Percentiles rank a stretch among this genome's conserved stretches.
phyloP scores from a whole-genome alignment of 92 coral and sea anemone species.

The Montipora capitata region DNA sequence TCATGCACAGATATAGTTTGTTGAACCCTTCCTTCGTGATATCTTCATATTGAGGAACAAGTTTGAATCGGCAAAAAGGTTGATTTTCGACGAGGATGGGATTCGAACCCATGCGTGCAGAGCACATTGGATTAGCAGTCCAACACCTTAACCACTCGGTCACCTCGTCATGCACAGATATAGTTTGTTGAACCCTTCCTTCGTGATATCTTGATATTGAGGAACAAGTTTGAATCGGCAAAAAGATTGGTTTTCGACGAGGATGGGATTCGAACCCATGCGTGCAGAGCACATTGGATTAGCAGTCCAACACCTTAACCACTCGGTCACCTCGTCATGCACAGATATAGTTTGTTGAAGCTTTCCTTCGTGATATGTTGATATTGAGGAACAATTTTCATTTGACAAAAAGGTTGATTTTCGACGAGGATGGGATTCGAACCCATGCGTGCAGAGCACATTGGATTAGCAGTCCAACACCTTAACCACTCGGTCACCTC shows the following conservation, averaged over 20 bases:
- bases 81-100: constrained; percentile 79
- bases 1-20: constrained; percentile 12
- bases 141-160: constrained; percentile 99
- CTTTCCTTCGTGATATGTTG: too few relatives aligned
- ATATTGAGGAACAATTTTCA: too few relatives aligned
- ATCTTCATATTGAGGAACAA: too few relatives aligned
- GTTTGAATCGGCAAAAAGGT: too few relatives aligned
- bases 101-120: constrained; percentile 99
- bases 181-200: too few relatives aligned
- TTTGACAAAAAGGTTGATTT: too few relatives aligned
- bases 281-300: constrained; percentile 99
- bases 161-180: constrained; percentile 86
- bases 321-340: constrained; percentile 99
- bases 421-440: constrained; percentile 99
- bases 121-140: constrained; percentile 99
- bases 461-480: constrained; percentile 99
- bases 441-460: constrained; percentile 99
- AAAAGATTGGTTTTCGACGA: constrained; percentile 71
- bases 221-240: too few relatives aligned
- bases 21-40: too few relatives aligned
- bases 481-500: constrained; percentile 99
- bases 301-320: constrained; percentile 99
- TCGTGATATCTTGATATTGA: too few relatives aligned
- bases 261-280: constrained; percentile 99
- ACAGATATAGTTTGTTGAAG: too few relatives aligned